A percentile compares a stretch with the other conserved stretches of the same genome.
These are phyloP conservation scores for Drosophila nannoptera DNA, from an alignment of 1,140 invertebrate genomes.

Conservation along the genomic window DNA sequence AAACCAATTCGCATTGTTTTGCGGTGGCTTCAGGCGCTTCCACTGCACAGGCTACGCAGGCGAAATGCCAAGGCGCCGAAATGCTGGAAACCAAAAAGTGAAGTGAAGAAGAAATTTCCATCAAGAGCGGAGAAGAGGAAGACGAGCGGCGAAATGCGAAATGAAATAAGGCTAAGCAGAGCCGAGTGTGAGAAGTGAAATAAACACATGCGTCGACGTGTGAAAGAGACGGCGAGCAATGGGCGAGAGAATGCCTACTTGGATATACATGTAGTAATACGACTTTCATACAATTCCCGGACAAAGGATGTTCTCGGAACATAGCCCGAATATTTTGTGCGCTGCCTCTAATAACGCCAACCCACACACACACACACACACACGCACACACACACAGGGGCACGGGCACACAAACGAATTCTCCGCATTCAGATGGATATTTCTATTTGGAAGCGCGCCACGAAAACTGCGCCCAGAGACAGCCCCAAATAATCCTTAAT, in stretches of 20 bases:
- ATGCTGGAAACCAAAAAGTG: conserved; percentile 61
- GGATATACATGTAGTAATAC: conserved; percentile 34
- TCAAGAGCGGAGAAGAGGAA: conserved; percentile 35
- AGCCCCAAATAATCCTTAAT: conserved; percentile 37
- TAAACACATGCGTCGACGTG: conserved; percentile 62
- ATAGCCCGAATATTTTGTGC: neutral
- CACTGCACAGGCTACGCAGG: neutral
- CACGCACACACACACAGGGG: neutral
- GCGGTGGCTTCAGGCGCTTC: conserved; percentile 53
- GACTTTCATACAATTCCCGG: conserved; percentile 24
- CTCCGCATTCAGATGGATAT: neutral
- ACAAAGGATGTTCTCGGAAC: conserved; percentile 15
- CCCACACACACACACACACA: neutral
- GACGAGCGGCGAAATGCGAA: conserved; percentile 43
- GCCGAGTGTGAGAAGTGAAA: conserved; percentile 62
- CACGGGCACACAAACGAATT: neutral
- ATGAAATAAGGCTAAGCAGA: conserved; percentile 63
- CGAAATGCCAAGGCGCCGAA: conserved; percentile 30
- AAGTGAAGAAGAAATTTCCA: conserved; percentile 69
- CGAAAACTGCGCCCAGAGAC: neutral
- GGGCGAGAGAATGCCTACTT: conserved; percentile 18
- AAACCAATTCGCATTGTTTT: conserved; percentile 78
- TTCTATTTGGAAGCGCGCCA: neutral
- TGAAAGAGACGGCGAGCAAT: conserved; percentile 14
- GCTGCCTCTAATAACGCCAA: conserved; percentile 5